Evolutionary conservation across 2,113 vertebrate genomes (phyloP), one percentile per base, ranked within the genome.

Genomic region (Amblyopsis rosae): DNA sequence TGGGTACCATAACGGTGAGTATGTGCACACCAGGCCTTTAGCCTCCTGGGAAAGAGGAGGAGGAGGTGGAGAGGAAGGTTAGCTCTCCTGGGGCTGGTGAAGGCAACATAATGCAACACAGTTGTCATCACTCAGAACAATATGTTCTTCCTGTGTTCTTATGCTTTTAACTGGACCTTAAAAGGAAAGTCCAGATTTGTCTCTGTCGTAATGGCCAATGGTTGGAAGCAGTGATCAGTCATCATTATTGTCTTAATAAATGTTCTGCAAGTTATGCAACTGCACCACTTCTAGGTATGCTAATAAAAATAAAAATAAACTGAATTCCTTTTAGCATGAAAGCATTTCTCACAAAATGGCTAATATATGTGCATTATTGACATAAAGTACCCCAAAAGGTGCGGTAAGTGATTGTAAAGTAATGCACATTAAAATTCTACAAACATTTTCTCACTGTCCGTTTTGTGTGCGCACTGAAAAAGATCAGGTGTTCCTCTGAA

Each of bases 271-370:
- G 35, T 41, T 6, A 41, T 41, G 35, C 35, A 72, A 59, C 59
- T 56, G 54, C 35, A 46, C 64, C 50, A 49, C 73, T 71, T 47
- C 70, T 72, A 56, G 70, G 33, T 70, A 13, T 69, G 47, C 67
- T 68, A 53, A 79, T 70, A 69, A 11, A 59, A 73, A 41, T 54
- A 73, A 66, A 58, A 62, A 66, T 78, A 54, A 6, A 59, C 65
- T 69, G 17, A 74, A 50, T 12, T 49, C 5, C 4, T 32, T 66
- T 77, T 13, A 63, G 65, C 17, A 41, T 6, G 35, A 62, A 32
- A 54, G 59, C 55, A 48, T 70, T 82, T 70, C 53, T 47, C 63
- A 10, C 54, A 13, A 57, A 56, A 3, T 57, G 76, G 54, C 12
- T 57, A 45, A 4, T 9, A 62, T 63, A 75, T 13, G 70, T 61